These are phyloP conservation scores for Arge pagana DNA, from an alignment of 2,888 invertebrate species.

Conservation along the genomic window DNA sequence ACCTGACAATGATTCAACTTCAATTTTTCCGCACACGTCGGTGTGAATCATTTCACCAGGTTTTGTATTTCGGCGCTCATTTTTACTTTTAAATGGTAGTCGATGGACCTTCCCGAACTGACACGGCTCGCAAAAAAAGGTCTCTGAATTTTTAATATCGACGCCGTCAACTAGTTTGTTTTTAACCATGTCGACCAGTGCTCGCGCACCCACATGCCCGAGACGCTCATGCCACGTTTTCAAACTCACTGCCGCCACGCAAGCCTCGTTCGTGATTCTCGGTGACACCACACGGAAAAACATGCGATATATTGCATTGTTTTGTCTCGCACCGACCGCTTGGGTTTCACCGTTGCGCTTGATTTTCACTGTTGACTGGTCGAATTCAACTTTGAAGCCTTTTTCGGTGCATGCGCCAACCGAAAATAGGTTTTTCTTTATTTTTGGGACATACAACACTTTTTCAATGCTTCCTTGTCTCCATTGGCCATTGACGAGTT, in stretches of 20 bases:
- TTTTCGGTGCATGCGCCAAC: slow-evolving; percentile 21
- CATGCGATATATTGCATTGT: slow-evolving; percentile 22
- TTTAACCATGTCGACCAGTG: slow-evolving; percentile 13
- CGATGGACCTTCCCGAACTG: slow-evolving; percentile 21
- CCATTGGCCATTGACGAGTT: slow-evolving; percentile 21
- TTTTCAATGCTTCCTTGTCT: slow-evolving; percentile 5
- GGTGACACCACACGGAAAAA: slow-evolving; percentile 10
- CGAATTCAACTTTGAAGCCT: slow-evolving; percentile 9
- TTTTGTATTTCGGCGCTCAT: slow-evolving; percentile 5
- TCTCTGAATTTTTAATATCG: slow-evolving; percentile 12
- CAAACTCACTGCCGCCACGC: slow-evolving; percentile 6
- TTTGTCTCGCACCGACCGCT: slow-evolving; percentile 15
- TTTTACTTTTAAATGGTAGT: slow-evolving; percentile 21
- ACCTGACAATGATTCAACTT: slow-evolving; percentile 26
- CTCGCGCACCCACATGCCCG: slow-evolving; percentile 20
- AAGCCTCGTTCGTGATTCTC: slow-evolving; percentile 1
- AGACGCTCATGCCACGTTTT: slow-evolving; percentile 23
- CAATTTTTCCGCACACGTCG: slow-evolving; percentile 23
- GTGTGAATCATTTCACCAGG: slow-evolving; percentile 21
- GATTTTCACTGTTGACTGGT: not conserved
- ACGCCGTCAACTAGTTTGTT: slow-evolving; percentile 19
- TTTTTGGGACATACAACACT: slow-evolving; percentile 29
- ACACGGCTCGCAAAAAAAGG: slow-evolving; percentile 25
- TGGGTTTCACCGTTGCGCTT: not conserved
- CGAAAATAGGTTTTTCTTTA: slow-evolving; percentile 30